A percentile compares a stretch with the other conserved stretches of the same genome.
These are phyloP conservation scores for Brachypterus glaber DNA, from an alignment of 2,888 invertebrate species.

Conservation along the genomic window DNA sequence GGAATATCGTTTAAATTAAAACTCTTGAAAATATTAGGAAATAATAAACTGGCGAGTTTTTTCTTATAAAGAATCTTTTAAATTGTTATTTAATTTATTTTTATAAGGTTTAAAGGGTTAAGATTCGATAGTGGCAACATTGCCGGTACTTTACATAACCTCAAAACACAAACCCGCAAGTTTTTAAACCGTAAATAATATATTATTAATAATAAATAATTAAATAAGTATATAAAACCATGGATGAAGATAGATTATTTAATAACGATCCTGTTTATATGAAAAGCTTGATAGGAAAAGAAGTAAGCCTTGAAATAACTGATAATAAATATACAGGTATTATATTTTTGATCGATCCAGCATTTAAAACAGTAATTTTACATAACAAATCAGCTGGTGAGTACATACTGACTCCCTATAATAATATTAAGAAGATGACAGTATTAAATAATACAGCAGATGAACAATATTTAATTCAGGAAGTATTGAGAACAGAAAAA, in stretches of 20 bases:
- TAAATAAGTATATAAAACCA: neutral
- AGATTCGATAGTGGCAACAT: too few species aligned
- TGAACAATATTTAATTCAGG: conserved; percentile 19
- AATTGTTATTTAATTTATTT: too few species aligned
- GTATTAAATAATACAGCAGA: conserved; percentile 22
- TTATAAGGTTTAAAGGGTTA: conserved; percentile 6
- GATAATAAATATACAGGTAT: conserved; percentile 28
- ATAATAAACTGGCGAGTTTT: too few species aligned
- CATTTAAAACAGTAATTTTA: conserved; percentile 32
- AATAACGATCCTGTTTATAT: conserved; percentile 27
- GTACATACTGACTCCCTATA: conserved; percentile 14
- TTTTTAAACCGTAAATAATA: too few species aligned
- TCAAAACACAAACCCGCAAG: neutral
- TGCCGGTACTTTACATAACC: conserved; percentile 4
- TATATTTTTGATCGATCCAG: conserved; percentile 35
- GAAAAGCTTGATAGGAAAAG: conserved; percentile 31
- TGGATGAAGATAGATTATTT: conserved; percentile 23
- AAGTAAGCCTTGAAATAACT: conserved; percentile 27
- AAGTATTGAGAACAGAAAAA: conserved; percentile 5
- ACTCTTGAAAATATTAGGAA: too few species aligned
- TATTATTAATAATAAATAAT: too few species aligned
- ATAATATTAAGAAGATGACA: conserved; percentile 29
- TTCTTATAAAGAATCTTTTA: too few species aligned
- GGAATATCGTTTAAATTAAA: too few species aligned
- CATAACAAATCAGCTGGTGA: conserved; percentile 15